Evolutionary conservation across 2,797 vertebrate genomes (phyloP), one percentile per base, ranked within the genome.

Genomic region (Triplophysa yarkandensis): DNA sequence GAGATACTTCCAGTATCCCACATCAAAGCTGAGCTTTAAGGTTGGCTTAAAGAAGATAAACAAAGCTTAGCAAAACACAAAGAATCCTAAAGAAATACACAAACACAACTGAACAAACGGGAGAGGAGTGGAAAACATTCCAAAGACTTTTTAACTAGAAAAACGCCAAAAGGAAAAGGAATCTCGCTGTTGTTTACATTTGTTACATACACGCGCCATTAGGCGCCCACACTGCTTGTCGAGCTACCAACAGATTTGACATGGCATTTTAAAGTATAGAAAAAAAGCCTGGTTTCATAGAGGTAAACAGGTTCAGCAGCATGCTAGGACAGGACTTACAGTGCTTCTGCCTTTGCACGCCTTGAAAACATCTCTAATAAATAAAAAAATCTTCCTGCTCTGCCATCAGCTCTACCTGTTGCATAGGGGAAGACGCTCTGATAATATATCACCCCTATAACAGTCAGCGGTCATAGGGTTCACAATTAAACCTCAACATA

Each of bases 241-340:
- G 17, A 27, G 44, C 55, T 76, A 68, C 43, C 58, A 27, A 70
- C 43, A 66, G 58, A 50, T 27, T 25, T 71, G 36, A 65, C 58
- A 55, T 27, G 75, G 58, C 50, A 68, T 74, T 30, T 68, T 32
- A 74, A 27, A 17, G 55, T 11, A 25, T 28, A 46, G 41, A 41
- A 23, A 58, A 65, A 46, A 58, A 60, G 4, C 4, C n/a, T 21
- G 73, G 77, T 81, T 85, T 78, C 60, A 72, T 46, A 76, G 58
- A 71, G 78, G 81, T 81, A 81, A 85, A 84, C 66, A 68, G 71
- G 81, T 84, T 85, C 76, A 65, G 43, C 70, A 57, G 80, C 86
- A 69, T 85, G 86, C 82, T 78, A 77, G 68, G 71, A 81, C 83
- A 83, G 78, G 83, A 76, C 8, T 77, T n/a, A n/a, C n/a, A 77